These are phyloP conservation scores for Drosophila affinis DNA, from an alignment of 2,888 invertebrate genomes.

Conservation along the genomic window DNA sequence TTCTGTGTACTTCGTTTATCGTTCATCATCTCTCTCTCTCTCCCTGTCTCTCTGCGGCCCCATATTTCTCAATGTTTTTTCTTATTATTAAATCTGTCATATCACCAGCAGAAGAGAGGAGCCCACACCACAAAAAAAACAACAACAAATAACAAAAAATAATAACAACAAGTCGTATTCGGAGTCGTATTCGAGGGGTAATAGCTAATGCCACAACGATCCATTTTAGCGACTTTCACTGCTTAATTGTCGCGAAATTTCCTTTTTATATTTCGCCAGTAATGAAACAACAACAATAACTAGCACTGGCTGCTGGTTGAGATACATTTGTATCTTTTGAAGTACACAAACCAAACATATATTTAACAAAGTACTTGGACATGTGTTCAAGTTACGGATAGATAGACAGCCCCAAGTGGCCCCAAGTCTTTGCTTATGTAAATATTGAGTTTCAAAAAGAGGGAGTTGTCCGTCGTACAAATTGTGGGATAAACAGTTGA, in stretches of 20 bases:
- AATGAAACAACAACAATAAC: neutral
- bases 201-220: slow-evolving; percentile 47
- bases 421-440: neutral
- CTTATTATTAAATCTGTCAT: slow-evolving; percentile 36
- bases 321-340: slow-evolving; percentile 31
- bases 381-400: neutral
- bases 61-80: slow-evolving; percentile 11
- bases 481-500: neutral
- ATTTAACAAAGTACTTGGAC: slow-evolving; percentile 12
- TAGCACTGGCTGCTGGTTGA: neutral
- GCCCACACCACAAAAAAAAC: slow-evolving; percentile 20
- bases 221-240: slow-evolving; percentile 67
- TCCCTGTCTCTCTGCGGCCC: slow-evolving; percentile 13
- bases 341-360: neutral
- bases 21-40: slow-evolving; percentile 31
- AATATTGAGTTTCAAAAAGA: neutral
- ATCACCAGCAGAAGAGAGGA: slow-evolving; percentile 15
- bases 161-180: slow-evolving; percentile 6
- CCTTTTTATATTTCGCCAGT: neutral
- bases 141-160: slow-evolving; percentile 2
- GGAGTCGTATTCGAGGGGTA: slow-evolving; percentile 28
- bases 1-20: slow-evolving; percentile 7
- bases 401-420: slow-evolving; percentile 4
- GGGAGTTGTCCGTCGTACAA: too few relatives aligned
- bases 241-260: slow-evolving; percentile 74